Base-by-base conservation (phyloP, 2,888 invertebrate species). In the Drosophila rellima region DNA sequence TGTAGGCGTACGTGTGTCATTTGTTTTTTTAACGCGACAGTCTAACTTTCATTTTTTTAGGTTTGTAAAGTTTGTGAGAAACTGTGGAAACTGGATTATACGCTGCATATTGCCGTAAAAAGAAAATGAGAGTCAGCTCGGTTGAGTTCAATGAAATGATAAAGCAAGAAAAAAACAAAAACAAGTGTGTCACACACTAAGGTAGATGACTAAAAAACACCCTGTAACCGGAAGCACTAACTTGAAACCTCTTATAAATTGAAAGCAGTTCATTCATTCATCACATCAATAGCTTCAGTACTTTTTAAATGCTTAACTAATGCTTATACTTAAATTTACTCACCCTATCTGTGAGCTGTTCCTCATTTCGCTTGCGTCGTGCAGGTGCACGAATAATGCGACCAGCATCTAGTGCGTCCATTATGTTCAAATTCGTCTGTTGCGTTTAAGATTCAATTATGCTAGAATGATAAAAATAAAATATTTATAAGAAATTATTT, bases 351-450 rank as follows among this genome's bases (percentile, higher is more conserved):
- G 95, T 94, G 67, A 96, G 95, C 63, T 95, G 94, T 80, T 96
- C 96, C 91, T 95, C 95, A 92, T 96, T 96, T 78, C 96, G 96
- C 90, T 96, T 94, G 90, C 96, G 96, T 83, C 96, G 93, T 35
- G 95, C 95, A 26, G 96, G 96, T 84, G 96, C 96, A 76, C 96
- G 94, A 71, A 96, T 94, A 50, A 96, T 94, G 90, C 95, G 95
- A 85, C 78, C 76, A 52, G 70, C 86, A 86, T 91, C 91, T 74
- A 80, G 78, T 52, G 84, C 77, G 78, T 91, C 91, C 91, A 91
- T 91, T 40, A 20, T 75, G 59, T 48, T 8, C 18, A 47, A 55
- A 11, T 31, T 55, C 7, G 20, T 42, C 42, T 23, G 3, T 31
- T 33, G 42, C n/a, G 42, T 20, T 31, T 31, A 55, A 11, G 17